These are phyloP conservation scores for Embiotoca jacksoni DNA, from an alignment of 2,113 vertebrate species.

Conservation along the genomic window DNA sequence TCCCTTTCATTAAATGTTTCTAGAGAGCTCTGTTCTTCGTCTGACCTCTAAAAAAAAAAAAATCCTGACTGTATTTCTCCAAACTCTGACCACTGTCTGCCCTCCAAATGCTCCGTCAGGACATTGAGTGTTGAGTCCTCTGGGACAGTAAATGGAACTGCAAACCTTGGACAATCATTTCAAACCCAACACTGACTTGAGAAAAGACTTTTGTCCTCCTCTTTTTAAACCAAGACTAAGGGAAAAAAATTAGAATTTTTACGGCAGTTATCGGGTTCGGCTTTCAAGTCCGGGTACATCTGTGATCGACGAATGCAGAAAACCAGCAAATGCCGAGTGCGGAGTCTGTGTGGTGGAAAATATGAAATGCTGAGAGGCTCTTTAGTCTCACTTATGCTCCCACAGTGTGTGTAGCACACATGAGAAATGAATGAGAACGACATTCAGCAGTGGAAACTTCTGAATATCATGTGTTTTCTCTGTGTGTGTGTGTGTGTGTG, in stretches of 20 bases:
- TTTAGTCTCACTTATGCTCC: background rate
- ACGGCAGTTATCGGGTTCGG: background rate
- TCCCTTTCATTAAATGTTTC: constrained; percentile 27
- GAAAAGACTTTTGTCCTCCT: constrained; percentile 5
- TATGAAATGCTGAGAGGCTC: background rate
- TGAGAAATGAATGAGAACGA: too few species aligned
- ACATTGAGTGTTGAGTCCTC: background rate
- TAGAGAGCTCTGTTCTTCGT: constrained; percentile 16
- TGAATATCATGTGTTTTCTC: too few species aligned
- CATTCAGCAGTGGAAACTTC: too few species aligned
- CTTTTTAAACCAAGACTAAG: constrained; percentile 18
- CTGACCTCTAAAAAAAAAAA: background rate
- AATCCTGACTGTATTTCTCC: constrained; percentile 21
- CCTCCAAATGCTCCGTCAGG: constrained; percentile 27
- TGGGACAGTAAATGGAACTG: constrained; percentile 37
- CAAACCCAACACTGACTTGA: constrained; percentile 12
- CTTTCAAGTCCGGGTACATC: background rate
- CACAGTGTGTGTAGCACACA: too few species aligned
- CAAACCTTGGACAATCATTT: constrained; percentile 31
- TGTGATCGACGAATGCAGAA: background rate
- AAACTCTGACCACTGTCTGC: constrained; percentile 16
- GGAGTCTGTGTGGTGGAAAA: background rate
- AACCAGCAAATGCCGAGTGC: background rate
- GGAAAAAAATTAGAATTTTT: background rate
- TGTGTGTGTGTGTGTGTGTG: too few species aligned